Conservation (phyloP, 1,140 invertebrate species). For the Drosophila equinoxialis region DNA sequence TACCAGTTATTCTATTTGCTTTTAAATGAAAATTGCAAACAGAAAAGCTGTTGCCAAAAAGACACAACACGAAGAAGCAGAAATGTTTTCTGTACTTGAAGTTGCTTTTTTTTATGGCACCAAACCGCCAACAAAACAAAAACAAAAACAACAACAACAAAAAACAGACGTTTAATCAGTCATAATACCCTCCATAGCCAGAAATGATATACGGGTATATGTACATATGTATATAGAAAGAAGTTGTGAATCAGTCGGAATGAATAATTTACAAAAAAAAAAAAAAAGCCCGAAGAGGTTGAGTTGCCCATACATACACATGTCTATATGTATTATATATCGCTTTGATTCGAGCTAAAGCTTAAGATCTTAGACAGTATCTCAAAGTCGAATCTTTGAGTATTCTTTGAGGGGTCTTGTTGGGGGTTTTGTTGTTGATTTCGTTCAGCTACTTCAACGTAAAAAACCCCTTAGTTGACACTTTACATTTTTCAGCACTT, state of each 20-base stretch:
- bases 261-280: neutral
- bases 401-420: neutral
- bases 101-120: constrained; percentile 1
- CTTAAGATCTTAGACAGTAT: neutral
- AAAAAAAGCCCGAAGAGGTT: too few species aligned
- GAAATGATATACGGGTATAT: constrained; percentile 1
- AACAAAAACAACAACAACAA: neutral
- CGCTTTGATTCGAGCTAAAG: too few species aligned
- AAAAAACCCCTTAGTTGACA: constrained; percentile 64
- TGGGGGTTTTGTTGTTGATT: constrained; percentile 14
- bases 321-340: too few species aligned
- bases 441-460: constrained; percentile 32
- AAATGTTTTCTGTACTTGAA: constrained; percentile 1
- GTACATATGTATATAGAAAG: too few species aligned
- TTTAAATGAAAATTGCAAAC: constrained; percentile 33
- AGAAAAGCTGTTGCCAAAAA: constrained; percentile 33
- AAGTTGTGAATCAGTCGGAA: neutral
- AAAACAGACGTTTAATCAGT: constrained; percentile 6
- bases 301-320: too few species aligned
- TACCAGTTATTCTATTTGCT: constrained; percentile 36
- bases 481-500: constrained; percentile 39
- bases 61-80: constrained; percentile 3
- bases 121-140: neutral
- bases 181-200: neutral
- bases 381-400: neutral